Evolutionary conservation across 2,888 invertebrate species (phyloP).

Genomic region (Lasioglossum calceatum): DNA sequence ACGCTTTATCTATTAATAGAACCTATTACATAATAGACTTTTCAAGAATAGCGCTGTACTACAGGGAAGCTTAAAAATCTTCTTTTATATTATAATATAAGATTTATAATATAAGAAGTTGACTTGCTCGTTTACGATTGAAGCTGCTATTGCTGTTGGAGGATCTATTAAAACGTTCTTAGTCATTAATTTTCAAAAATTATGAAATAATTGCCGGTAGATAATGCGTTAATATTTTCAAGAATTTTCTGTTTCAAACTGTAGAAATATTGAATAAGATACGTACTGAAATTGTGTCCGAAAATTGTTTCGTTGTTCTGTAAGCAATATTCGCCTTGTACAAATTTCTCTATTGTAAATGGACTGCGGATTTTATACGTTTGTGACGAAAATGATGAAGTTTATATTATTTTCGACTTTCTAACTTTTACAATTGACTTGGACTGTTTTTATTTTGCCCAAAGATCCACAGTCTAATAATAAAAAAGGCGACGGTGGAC

Average conservation of each 20-base stretch:
- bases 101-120: too few relatives aligned
- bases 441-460: neutral
- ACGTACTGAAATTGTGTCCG: neutral
- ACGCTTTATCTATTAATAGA: neutral
- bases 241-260: neutral
- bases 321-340: neutral
- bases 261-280: neutral
- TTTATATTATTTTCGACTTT: neutral
- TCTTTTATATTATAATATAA: too few relatives aligned
- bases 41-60: too few relatives aligned
- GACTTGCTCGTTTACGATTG: too few relatives aligned
- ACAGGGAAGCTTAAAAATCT: too few relatives aligned
- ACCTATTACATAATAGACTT: neutral
- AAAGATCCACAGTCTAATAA: neutral
- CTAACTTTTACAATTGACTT: neutral
- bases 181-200: too few relatives aligned
- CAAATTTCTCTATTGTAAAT: neutral
- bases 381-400: neutral
- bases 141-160: too few relatives aligned
- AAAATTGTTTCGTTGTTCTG: neutral
- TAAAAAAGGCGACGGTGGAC: neutral
- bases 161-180: too few relatives aligned
- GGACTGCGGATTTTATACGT: neutral
- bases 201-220: too few relatives aligned
- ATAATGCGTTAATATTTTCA: neutral